phyloP scores from a whole-genome alignment of 1,140 invertebrate species.

The Macrotrachela quadricornifera region DNA sequence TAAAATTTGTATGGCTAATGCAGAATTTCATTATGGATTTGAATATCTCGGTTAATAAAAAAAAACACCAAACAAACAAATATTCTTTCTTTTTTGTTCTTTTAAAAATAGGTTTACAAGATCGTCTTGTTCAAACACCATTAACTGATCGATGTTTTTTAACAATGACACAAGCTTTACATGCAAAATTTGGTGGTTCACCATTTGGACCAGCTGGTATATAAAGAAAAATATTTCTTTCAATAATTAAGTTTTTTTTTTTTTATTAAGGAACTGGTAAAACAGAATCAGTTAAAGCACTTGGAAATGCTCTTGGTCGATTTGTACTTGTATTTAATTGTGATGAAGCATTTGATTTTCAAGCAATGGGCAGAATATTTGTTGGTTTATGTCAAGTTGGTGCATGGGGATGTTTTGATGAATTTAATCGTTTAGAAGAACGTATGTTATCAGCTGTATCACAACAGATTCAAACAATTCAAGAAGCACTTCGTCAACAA shows the following conservation, averaged over 20 bases:
- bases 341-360: constrained; percentile 98
- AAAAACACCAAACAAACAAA: no score
- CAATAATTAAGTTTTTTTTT: no score
- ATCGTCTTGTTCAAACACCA: constrained; percentile 88
- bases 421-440: constrained; percentile 96
- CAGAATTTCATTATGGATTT: constrained; percentile 93
- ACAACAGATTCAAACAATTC: constrained; percentile 96
- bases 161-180: constrained; percentile 95
- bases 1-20: constrained; percentile 96
- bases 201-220: constrained; percentile 52
- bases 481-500: constrained; percentile 56
- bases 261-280: constrained; percentile 51
- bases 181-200: constrained; percentile 82
- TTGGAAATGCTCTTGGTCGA: constrained; percentile 84
- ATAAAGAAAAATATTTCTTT: no score
- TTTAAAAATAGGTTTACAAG: constrained; percentile 39
- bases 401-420: constrained; percentile 97
- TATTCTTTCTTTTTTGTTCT: no score
- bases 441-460: constrained; percentile 95
- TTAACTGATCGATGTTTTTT: constrained; percentile 91
- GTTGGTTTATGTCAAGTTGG: constrained; percentile 75
- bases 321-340: constrained; percentile 98
- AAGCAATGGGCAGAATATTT: constrained; percentile 80
- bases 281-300: constrained; percentile 93
- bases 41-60: constrained; percentile 55